Evolutionary conservation across 2,113 vertebrate species (phyloP).

Genomic region (Eulemur rufifrons): DNA sequence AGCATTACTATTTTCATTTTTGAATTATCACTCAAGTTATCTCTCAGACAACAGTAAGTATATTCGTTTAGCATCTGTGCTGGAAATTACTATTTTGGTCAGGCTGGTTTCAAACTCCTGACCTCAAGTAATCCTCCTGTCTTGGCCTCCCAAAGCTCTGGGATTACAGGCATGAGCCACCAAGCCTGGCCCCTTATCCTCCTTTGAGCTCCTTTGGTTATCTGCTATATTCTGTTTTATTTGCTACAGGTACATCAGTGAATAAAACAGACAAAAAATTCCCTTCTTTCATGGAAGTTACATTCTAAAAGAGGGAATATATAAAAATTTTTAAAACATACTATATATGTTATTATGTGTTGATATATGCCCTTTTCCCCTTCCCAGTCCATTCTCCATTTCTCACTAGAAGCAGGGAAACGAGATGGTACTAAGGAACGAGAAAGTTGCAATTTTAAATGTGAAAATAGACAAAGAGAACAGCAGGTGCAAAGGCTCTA

Average conservation of each 20-base stretch:
- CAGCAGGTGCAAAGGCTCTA: background rate
- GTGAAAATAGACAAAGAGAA: background rate
- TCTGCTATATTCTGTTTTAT: slow-evolving; percentile 5
- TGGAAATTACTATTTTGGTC: background rate
- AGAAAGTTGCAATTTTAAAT: background rate
- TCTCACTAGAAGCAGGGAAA: background rate
- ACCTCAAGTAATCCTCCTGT: background rate
- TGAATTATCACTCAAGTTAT: slow-evolving; percentile 27
- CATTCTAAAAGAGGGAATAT: background rate
- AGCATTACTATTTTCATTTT: slow-evolving; percentile 42
- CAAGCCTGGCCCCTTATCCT: background rate
- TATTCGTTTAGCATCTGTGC: background rate
- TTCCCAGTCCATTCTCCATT: background rate
- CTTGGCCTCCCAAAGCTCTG: background rate
- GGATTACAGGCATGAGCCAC: background rate
- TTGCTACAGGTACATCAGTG: background rate
- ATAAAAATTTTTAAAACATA: background rate
- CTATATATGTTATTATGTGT: background rate
- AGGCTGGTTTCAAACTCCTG: background rate
- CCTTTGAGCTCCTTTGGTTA: background rate
- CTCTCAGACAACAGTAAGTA: background rate
- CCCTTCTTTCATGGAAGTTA: background rate
- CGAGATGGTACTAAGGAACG: background rate
- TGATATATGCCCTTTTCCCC: background rate
- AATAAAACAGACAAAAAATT: slow-evolving; percentile 3